These are phyloP conservation scores for Deilephila elpenor DNA, from an alignment of 2,888 invertebrate genomes.

Conservation along the genomic window DNA sequence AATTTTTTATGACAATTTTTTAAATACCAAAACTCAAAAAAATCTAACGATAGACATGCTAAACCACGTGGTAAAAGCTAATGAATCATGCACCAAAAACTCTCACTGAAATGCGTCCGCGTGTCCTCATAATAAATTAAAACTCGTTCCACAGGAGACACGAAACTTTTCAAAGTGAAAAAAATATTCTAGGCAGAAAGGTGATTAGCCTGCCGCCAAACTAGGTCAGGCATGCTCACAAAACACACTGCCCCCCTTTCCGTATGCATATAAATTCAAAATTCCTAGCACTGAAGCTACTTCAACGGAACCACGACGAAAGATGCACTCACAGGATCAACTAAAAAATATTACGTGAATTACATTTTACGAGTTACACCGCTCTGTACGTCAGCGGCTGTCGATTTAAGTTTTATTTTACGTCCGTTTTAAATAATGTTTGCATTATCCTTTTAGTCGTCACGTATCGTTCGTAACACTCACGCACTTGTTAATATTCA, in stretches of 20 bases:
- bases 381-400: constrained; percentile 17
- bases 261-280: constrained; percentile 4
- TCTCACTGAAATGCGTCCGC: neutral
- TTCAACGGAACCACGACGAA: neutral
- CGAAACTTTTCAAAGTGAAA: constrained; percentile 10
- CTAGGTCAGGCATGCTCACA: constrained; percentile 36
- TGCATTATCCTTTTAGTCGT: constrained; percentile 8
- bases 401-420: constrained; percentile 28
- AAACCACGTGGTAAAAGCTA: neutral
- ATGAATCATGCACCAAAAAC: neutral
- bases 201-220: constrained; percentile 32
- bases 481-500: constrained; percentile 15
- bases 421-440: constrained; percentile 13
- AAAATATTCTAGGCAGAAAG: constrained; percentile 31
- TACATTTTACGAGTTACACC: constrained; percentile 18
- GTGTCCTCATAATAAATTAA: neutral
- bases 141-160: no score
- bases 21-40: no score
- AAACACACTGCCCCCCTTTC: constrained; percentile 33
- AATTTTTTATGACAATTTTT: no score
- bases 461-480: neutral
- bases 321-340: constrained; percentile 21
- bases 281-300: neutral
- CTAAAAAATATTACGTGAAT: constrained; percentile 12
- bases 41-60: neutral